These are phyloP conservation scores for Chloroceryle amazona DNA, from an alignment of 2,797 vertebrate genomes.

Conservation along the genomic window DNA sequence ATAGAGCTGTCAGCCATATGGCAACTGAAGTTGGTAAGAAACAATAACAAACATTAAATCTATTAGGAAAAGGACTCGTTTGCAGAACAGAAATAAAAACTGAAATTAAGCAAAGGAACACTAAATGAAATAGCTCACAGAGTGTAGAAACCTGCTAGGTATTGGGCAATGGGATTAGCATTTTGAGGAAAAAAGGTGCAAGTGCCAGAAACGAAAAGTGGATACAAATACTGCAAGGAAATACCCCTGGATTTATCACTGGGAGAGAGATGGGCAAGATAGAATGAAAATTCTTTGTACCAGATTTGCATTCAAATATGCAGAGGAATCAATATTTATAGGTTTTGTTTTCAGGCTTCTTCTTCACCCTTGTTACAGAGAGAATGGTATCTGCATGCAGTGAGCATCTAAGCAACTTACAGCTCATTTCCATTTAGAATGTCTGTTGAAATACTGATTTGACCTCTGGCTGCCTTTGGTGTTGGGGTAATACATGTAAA, in stretches of 20 bases:
- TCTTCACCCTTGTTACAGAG: constrained; percentile 31
- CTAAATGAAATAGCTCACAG: not conserved
- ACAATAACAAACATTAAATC: not conserved
- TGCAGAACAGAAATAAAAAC: not conserved
- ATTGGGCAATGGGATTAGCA: not conserved
- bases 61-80: not conserved
- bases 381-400: constrained; percentile 51
- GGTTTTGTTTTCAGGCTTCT: constrained; percentile 54
- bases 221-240: not conserved
- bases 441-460: constrained; percentile 78
- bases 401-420: constrained; percentile 52
- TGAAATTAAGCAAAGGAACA: not conserved
- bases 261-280: not conserved
- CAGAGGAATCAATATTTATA: constrained; percentile 52
- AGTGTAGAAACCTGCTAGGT: not conserved
- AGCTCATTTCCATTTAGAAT: constrained; percentile 82
- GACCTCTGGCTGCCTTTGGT: constrained; percentile 68
- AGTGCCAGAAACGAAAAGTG: not conserved
- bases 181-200: not conserved
- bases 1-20: not conserved
- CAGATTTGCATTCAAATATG: not conserved
- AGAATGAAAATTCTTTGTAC: not conserved
- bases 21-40: not conserved
- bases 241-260: not conserved
- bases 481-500: constrained; percentile 63